A percentile compares a stretch with the other conserved stretches of the same genome.
Evolutionary conservation across 2,113 vertebrate species (phyloP).

Genomic region (Thomomys bottae): DNA sequence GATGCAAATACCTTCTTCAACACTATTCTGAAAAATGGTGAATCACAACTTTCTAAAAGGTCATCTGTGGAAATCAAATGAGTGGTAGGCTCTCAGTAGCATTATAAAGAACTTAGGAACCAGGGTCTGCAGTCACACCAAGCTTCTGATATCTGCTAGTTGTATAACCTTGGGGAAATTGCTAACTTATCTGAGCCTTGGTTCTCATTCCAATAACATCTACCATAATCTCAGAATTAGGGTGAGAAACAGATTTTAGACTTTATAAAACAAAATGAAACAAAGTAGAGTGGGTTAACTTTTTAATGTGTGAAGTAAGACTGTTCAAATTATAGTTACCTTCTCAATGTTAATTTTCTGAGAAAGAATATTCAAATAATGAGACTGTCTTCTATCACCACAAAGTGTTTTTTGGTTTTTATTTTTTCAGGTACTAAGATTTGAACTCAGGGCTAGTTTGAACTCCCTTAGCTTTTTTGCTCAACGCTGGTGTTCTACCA

Average conservation of each 20-base stretch:
- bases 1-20: not conserved
- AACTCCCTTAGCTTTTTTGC: no score
- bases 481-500: no score
- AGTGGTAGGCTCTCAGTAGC: not conserved
- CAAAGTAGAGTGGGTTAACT: not conserved
- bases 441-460: no score
- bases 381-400: not conserved
- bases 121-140: not conserved
- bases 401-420: not conserved
- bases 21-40: not conserved
- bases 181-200: not conserved
- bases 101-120: not conserved
- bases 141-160: not conserved
- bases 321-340: not conserved
- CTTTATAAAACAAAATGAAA: not conserved
- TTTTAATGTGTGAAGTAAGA: not conserved
- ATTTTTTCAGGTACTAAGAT: no score
- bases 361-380: not conserved
- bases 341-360: not conserved
- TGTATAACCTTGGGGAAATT: not conserved
- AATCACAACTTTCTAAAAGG: not conserved
- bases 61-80: not conserved
- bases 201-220: not conserved
- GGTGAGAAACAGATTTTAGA: not conserved
- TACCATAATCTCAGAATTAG: not conserved